Conservation (phyloP, 2,113 vertebrate genomes). For the Campylomormyrus tamandua region DNA sequence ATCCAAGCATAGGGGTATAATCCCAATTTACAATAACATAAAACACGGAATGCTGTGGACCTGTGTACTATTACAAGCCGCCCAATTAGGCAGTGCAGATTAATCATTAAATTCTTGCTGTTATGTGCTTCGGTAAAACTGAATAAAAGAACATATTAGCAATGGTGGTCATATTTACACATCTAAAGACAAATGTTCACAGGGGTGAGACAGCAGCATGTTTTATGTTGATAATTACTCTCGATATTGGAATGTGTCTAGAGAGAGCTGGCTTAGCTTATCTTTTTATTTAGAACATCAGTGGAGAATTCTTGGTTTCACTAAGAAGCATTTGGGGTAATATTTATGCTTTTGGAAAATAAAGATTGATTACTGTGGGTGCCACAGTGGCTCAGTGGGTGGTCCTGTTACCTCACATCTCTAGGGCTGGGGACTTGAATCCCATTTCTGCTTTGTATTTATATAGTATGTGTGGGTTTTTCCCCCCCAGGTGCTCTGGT, state of each 20-base stretch:
- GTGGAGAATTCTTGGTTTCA: background rate
- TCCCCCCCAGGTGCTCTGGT: background rate
- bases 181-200: background rate
- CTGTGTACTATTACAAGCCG: background rate
- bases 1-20: conserved; percentile 6
- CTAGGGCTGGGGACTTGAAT: background rate
- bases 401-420: background rate
- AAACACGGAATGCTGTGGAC: background rate
- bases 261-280: background rate
- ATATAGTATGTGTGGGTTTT: background rate
- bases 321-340: background rate
- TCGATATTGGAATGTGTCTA: background rate
- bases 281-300: background rate
- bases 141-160: background rate
- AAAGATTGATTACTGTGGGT: background rate
- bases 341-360: background rate
- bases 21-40: conserved; percentile 1
- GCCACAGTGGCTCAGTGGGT: background rate
- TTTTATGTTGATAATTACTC: background rate
- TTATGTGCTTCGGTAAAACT: background rate
- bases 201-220: background rate
- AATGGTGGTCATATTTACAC: background rate
- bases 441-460: background rate
- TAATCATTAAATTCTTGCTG: background rate
- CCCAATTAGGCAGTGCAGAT: background rate